Conservation (phyloP, 2,888 invertebrate species). For the Acanthoscelides obtectus region DNA sequence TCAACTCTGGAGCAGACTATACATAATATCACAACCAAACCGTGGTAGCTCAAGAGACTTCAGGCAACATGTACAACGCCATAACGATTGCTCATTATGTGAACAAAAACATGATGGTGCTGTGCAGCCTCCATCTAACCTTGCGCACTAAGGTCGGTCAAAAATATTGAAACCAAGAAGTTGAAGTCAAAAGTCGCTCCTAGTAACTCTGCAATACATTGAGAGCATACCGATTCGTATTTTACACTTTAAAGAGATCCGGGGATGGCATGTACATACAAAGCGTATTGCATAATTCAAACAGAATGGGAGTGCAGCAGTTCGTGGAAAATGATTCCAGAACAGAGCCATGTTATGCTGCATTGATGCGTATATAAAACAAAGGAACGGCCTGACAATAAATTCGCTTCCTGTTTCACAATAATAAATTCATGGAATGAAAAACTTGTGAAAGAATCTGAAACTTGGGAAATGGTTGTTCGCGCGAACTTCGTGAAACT, state of each 20-base stretch:
- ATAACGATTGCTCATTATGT: no score
- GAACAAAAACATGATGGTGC: no score
- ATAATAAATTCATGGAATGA: neutral
- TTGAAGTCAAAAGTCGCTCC: neutral
- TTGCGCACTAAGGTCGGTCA: no score
- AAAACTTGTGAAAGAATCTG: neutral
- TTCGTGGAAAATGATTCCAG: neutral
- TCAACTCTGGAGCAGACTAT: no score
- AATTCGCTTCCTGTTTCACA: neutral
- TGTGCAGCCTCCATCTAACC: no score
- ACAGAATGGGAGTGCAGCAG: neutral
- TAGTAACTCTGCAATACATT: neutral
- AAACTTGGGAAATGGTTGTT: neutral
- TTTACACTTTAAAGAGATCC: neutral
- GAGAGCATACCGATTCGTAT: neutral
- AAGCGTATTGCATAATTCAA: neutral
- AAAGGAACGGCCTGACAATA: neutral
- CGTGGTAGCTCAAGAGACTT: no score
- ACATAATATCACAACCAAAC: no score
- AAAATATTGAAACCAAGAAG: no score
- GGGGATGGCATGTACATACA: neutral
- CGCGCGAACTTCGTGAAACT: neutral
- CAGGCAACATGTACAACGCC: no score
- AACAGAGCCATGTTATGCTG: neutral
- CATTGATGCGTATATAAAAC: neutral